Conservation (phyloP, 1,140 invertebrate genomes). For the Panagrolaimus sp. region DNA sequence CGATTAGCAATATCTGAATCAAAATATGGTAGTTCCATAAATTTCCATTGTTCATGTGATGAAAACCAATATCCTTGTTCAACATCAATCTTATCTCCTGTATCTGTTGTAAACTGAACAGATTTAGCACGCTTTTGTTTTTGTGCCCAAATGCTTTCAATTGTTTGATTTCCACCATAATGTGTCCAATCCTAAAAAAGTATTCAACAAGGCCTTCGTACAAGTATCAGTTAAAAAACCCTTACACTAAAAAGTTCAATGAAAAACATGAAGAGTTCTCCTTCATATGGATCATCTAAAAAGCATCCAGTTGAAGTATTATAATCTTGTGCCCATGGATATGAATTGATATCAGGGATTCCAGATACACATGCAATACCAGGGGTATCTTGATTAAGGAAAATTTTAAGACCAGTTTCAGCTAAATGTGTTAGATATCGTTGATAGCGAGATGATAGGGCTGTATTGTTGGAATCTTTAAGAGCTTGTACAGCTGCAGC, state of each 20-base stretch:
- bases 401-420: background rate
- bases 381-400: background rate
- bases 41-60: conserved; percentile 17
- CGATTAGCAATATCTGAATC: conserved; percentile 15
- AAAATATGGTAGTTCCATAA: conserved; percentile 24
- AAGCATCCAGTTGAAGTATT: background rate
- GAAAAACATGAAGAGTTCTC: conserved; percentile 20
- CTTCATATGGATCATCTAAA: conserved; percentile 23
- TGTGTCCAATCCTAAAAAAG: background rate
- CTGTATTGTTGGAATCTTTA: background rate
- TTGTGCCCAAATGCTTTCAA: background rate
- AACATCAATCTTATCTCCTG: conserved; percentile 6
- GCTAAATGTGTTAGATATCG: background rate
- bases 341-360: background rate
- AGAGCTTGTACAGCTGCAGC: background rate
- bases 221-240: no score
- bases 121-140: background rate
- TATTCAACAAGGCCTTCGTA: no score
- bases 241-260: conserved; percentile 9
- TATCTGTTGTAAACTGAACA: background rate
- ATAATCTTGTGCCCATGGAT: background rate
- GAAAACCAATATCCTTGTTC: conserved; percentile 17
- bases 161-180: background rate
- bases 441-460: background rate
- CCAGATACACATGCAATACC: background rate